Conservation (phyloP, 2,113 vertebrate species). For the Perca schrenkii region DNA sequence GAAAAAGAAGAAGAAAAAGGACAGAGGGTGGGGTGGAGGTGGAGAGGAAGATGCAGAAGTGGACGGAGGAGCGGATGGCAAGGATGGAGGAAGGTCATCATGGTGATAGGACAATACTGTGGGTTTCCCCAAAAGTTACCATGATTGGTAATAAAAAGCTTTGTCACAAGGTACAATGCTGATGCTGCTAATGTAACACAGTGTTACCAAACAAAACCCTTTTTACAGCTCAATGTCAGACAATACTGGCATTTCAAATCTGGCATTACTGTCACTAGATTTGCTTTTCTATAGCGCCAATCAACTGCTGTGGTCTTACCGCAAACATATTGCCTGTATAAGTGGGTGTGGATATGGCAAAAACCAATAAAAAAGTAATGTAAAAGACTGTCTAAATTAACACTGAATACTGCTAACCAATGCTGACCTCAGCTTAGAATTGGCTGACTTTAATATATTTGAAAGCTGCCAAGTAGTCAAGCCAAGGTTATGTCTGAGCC, state of each 20-base stretch:
- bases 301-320: not conserved
- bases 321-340: slow-evolving; percentile 6
- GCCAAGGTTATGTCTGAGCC: slow-evolving; percentile 56
- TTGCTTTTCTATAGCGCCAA: not conserved
- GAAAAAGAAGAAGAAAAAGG: slow-evolving; percentile 56
- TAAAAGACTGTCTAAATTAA: slow-evolving; percentile 39
- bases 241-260: not conserved
- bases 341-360: slow-evolving; percentile 28
- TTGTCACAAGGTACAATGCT: not conserved
- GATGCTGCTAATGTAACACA: not conserved
- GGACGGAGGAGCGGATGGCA: slow-evolving; percentile 13
- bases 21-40: not conserved
- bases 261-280: slow-evolving; percentile 7
- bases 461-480: slow-evolving; percentile 58
- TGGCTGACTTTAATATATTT: slow-evolving; percentile 45
- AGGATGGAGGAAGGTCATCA: slow-evolving; percentile 35
- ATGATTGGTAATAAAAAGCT: slow-evolving; percentile 19
- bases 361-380: slow-evolving; percentile 48
- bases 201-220: slow-evolving; percentile 8
- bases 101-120: slow-evolving; percentile 44
- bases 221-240: slow-evolving; percentile 9
- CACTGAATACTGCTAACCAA: slow-evolving; percentile 38
- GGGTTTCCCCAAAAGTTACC: slow-evolving; percentile 2
- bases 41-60: slow-evolving; percentile 27
- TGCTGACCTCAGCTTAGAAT: slow-evolving; percentile 39